A percentile compares a stretch with the other conserved stretches of the same genome.
Conservation (phyloP, 2,888 invertebrate species). For the Steinernema scapterisci region DNA sequence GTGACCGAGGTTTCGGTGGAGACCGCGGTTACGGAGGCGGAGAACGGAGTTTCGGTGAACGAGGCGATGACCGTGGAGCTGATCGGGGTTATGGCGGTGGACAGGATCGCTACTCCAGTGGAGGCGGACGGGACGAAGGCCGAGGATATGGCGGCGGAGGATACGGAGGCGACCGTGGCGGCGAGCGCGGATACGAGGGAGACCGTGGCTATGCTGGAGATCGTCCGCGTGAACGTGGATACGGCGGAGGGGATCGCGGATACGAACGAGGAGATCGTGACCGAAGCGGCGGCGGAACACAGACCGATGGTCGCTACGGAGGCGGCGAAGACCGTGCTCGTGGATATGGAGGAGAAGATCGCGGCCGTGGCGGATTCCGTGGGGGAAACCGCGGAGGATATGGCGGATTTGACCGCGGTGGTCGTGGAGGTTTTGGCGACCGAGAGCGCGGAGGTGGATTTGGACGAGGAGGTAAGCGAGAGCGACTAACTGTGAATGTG, state of each 20-base stretch:
- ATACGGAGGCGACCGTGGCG: slow-evolving; percentile 29
- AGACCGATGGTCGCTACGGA: slow-evolving; percentile 36
- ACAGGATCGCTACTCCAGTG: slow-evolving; percentile 2
- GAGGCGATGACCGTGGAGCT: background rate
- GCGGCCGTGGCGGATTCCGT: slow-evolving; percentile 39
- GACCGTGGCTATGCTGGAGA: slow-evolving; percentile 14
- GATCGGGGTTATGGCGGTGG: slow-evolving; percentile 40
- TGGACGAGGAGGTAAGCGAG: background rate
- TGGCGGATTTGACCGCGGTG: slow-evolving; percentile 27
- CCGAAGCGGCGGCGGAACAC: slow-evolving; percentile 26
- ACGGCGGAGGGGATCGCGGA: slow-evolving; percentile 33
- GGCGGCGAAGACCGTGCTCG: slow-evolving; percentile 39
- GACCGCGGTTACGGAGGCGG: slow-evolving; percentile 19
- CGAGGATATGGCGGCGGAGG: slow-evolving; percentile 34
- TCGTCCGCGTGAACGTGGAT: slow-evolving; percentile 32
- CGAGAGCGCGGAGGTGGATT: background rate
- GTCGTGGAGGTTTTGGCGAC: slow-evolving; percentile 33
- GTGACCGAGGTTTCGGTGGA: slow-evolving; percentile 12
- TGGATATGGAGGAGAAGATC: slow-evolving; percentile 39
- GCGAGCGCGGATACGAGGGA: slow-evolving; percentile 35
- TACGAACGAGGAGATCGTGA: slow-evolving; percentile 37
- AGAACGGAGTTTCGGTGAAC: background rate
- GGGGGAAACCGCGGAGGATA: slow-evolving; percentile 34
- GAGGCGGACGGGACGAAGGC: slow-evolving; percentile 33
- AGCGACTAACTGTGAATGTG: too few species aligned